A percentile compares a stretch with the other conserved stretches of the same genome.
Evolutionary conservation across 2,113 vertebrate species (phyloP).

Genomic region (Rhagologus leucostigma): DNA sequence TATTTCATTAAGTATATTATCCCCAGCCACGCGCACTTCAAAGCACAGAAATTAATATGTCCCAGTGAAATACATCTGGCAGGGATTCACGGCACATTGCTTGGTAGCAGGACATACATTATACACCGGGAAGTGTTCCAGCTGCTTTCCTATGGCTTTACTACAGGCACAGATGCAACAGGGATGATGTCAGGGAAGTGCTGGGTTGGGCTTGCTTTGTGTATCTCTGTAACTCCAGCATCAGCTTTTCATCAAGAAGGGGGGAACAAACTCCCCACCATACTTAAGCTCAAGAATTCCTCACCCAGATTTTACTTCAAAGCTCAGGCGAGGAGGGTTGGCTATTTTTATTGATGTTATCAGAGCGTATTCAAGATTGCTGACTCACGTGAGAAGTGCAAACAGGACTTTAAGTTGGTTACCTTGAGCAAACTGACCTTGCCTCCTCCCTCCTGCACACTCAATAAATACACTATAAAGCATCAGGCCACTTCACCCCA

Average conservation of each 20-base stretch:
- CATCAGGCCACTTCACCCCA: background rate
- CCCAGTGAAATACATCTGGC: slow-evolving; percentile 22
- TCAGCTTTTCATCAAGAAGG: background rate
- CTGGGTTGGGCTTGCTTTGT: background rate
- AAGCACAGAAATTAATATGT: background rate
- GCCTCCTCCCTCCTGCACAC: background rate
- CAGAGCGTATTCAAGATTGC: background rate
- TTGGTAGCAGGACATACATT: slow-evolving; percentile 32
- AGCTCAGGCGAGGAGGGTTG: background rate
- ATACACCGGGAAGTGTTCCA: background rate
- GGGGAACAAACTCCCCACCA: background rate
- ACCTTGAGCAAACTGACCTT: background rate
- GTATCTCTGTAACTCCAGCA: background rate
- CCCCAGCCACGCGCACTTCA: background rate
- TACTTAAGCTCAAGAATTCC: background rate
- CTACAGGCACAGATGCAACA: background rate
- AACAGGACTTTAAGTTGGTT: background rate
- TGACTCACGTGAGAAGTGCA: background rate
- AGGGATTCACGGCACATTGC: background rate
- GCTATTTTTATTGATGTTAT: background rate
- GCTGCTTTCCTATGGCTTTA: slow-evolving; percentile 2
- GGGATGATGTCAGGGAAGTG: slow-evolving; percentile 23
- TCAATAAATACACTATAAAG: background rate
- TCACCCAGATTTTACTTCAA: background rate
- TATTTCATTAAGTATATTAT: slow-evolving; percentile 5